A percentile compares a stretch with the other conserved stretches of the same genome.
phyloP scores from a whole-genome alignment of 2,888 invertebrate genomes.

The Drosophila peninsularis region DNA sequence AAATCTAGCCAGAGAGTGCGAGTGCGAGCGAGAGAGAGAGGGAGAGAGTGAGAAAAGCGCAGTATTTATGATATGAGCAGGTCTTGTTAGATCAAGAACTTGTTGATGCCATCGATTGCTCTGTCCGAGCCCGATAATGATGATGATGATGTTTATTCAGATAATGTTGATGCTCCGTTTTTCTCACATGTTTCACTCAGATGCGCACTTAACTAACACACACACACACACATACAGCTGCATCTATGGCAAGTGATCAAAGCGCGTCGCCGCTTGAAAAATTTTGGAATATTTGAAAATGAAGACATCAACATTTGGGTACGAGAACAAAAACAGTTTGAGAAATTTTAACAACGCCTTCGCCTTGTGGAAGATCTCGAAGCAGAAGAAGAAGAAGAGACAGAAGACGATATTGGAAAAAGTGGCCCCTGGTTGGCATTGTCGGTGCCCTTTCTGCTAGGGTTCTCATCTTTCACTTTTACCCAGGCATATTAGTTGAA shows the following conservation, averaged over 20 bases:
- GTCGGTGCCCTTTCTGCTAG: slow-evolving; percentile 65
- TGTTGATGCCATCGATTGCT: slow-evolving; percentile 48
- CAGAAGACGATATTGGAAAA: slow-evolving; percentile 18
- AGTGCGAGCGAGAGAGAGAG: slow-evolving; percentile 1
- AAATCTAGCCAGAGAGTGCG: slow-evolving; percentile 46
- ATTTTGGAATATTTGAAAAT: slow-evolving; percentile 60
- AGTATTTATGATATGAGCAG: slow-evolving; percentile 62
- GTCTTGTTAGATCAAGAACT: slow-evolving; percentile 60
- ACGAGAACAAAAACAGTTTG: slow-evolving; percentile 45
- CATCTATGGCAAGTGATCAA: slow-evolving; percentile 67
- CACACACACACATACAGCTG: slow-evolving; percentile 37
- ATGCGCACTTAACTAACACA: slow-evolving; percentile 64
- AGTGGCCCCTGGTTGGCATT: slow-evolving; percentile 36
- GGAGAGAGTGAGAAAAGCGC: slow-evolving; percentile 45
- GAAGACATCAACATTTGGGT: slow-evolving; percentile 60
- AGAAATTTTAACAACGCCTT: slow-evolving; percentile 68
- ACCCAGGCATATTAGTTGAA: slow-evolving; percentile 68
- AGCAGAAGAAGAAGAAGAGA: slow-evolving; percentile 1
- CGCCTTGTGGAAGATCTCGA: background rate
- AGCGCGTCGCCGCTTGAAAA: slow-evolving; percentile 60
- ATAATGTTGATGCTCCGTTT: slow-evolving; percentile 61
- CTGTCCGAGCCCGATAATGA: slow-evolving; percentile 6
- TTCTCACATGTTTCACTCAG: slow-evolving; percentile 74
- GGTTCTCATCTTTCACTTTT: slow-evolving; percentile 79
- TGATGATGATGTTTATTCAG: slow-evolving; percentile 33